Evolutionary conservation across 23 tunicate species (phyloP).

Genomic region (Botrylloides violaceus): DNA sequence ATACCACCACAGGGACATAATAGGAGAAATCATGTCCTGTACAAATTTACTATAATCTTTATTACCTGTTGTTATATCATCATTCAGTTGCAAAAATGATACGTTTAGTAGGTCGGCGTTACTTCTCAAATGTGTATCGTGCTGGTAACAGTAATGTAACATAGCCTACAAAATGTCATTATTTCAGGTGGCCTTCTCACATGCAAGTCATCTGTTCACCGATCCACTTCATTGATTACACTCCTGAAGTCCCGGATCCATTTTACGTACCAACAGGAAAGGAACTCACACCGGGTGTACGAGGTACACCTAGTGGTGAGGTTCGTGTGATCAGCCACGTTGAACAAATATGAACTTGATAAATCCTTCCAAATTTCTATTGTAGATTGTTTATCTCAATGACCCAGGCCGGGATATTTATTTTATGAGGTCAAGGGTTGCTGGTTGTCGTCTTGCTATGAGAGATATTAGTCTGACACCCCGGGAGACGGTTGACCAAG

Average conservation of each 20-base stretch:
- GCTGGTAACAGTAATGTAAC: too few species aligned
- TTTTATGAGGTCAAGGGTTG: conserved; percentile 88
- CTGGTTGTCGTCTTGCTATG: conserved; percentile 75
- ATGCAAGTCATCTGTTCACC: conserved; percentile 81
- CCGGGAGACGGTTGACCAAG: conserved; percentile 46
- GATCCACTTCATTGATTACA: conserved; percentile 66
- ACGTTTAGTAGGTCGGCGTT: too few species aligned
- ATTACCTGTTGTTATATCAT: too few species aligned
- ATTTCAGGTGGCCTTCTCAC: conserved; percentile 88
- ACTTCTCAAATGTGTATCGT: too few species aligned
- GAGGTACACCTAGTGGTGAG: conserved; percentile 83
- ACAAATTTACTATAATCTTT: too few species aligned
- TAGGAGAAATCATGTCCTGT: too few species aligned
- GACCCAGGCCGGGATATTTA: conserved; percentile 93
- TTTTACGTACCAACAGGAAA: conserved; percentile 58
- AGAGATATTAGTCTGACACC: conserved; percentile 55
- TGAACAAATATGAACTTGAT: not conserved
- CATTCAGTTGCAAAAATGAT: too few species aligned
- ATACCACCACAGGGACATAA: too few species aligned
- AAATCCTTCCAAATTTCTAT: not conserved
- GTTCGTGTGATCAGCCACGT: conserved; percentile 5
- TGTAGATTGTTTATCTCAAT: conserved; percentile 83
- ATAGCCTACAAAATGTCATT: too few species aligned
- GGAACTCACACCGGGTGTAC: conserved; percentile 66
- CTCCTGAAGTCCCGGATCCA: conserved; percentile 57